Base-by-base conservation (phyloP, 2,888 invertebrate genomes). In the Campopleginae sp. region DNA sequence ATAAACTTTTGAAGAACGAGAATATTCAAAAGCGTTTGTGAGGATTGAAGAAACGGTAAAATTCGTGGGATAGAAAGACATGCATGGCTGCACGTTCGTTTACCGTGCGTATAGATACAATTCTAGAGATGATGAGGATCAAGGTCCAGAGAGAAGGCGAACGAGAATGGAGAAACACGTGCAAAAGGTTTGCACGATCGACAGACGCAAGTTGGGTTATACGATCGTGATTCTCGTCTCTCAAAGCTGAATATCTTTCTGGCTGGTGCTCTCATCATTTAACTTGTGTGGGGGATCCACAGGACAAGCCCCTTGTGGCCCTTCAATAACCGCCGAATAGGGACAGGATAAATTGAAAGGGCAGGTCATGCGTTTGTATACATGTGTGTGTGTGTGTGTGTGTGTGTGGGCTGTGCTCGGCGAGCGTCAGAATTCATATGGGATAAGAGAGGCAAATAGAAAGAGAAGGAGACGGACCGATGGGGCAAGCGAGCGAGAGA, bases 211-310 rank as follows among this genome's bases (percentile, higher is more conserved):
- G 23, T 58, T 58, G 6, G 27, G 54, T 27, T 19, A 51, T 58
- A 58, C 14, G 54, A 27, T 27, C 12, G 54, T 58, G 54, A 58
- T 19, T 58, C 23, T 27, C 54, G 23, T 72, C 74, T 71, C 72
- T 48, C 42, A 38, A 38, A 38, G 51, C 48, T 8, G 19, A n/a
- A 51, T 81, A 38, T 74, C 66, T 51, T 54, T 58, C 61, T 70
- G 17, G 3, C 17, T 8, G 61, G 51, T 44, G n/a, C n/a, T 46
- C 68, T 72, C 72, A 68, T 84, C 72, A 84, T 84, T 77, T 66
- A 74, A 84, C 84, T 81, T 76, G 77, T 23, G 38, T 80, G 66
- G 71, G 82, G 71, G 82, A 79, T 75, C 74, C 75, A 46, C 63
- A 68, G 51, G 71, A 74, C 74, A 66, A 51, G 48, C 71, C 72